Evolutionary conservation across 2,113 vertebrate genomes (phyloP).

Genomic region (Azemiops feae): DNA sequence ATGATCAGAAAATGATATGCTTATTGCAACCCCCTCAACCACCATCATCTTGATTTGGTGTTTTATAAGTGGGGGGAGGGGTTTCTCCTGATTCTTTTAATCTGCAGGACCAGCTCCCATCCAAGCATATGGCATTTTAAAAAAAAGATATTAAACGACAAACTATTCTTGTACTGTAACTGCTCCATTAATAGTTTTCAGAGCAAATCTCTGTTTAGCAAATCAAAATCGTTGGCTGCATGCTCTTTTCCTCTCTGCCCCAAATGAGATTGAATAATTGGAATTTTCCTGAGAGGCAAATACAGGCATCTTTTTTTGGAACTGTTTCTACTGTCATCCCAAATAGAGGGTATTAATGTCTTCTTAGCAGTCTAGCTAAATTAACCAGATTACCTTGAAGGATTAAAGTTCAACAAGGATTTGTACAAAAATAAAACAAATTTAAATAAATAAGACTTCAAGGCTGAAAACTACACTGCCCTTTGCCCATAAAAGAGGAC

Average conservation of each 20-base stretch:
- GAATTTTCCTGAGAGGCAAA: neutral
- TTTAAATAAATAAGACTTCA: neutral
- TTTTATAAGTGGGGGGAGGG: neutral
- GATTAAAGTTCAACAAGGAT: conserved; percentile 46
- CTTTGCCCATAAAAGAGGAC: neutral
- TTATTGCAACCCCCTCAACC: neutral
- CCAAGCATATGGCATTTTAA: neutral
- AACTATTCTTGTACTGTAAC: conserved; percentile 44
- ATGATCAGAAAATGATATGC: neutral
- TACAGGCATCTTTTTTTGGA: too few relatives aligned
- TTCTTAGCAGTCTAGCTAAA: conserved; percentile 32
- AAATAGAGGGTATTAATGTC: neutral
- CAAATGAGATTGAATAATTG: neutral
- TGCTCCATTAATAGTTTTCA: conserved; percentile 39
- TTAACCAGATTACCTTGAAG: conserved; percentile 38
- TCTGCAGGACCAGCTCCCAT: conserved; percentile 16
- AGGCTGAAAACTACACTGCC: neutral
- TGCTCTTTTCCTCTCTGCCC: neutral
- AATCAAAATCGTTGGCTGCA: conserved; percentile 18
- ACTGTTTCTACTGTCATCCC: neutral
- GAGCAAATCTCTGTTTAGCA: conserved; percentile 63
- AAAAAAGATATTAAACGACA: conserved; percentile 45
- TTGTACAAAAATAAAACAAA: conserved; percentile 48
- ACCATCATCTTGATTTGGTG: neutral
- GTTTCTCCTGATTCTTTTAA: conserved; percentile 19